Conservation (phyloP, 2,113 vertebrate genomes). For the Pipa parva region DNA sequence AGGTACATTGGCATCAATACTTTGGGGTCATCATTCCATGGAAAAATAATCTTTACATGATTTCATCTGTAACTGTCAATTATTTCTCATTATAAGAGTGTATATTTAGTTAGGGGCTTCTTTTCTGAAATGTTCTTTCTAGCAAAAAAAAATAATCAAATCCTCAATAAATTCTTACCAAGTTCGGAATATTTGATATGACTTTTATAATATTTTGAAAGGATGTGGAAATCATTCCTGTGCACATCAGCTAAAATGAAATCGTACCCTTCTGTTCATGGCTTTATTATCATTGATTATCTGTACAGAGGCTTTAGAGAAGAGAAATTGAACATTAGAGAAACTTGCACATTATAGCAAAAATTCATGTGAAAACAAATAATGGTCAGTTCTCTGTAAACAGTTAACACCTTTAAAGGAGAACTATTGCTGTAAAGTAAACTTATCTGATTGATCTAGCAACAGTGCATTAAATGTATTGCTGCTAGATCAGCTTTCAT, state of each 20-base stretch:
- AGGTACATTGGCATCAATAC: constrained; percentile 16
- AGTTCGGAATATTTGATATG: background rate
- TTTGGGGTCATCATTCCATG: constrained; percentile 4
- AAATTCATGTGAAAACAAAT: background rate
- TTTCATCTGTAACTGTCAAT: constrained; percentile 20
- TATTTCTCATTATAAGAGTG: background rate
- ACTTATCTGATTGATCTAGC: too few relatives aligned
- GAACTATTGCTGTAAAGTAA: too few relatives aligned
- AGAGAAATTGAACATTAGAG: background rate
- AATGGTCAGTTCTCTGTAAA: background rate
- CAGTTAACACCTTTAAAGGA: background rate
- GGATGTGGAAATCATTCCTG: background rate
- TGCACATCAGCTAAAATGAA: constrained; percentile 11
- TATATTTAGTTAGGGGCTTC: background rate
- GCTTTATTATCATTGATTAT: constrained; percentile 19
- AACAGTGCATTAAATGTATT: too few relatives aligned
- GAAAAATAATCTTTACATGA: constrained; percentile 19
- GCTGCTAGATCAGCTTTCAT: too few relatives aligned
- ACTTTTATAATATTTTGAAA: constrained; percentile 20
- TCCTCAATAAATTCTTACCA: background rate
- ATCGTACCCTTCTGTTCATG: background rate
- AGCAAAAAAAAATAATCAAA: background rate
- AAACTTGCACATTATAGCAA: background rate
- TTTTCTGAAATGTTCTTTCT: background rate
- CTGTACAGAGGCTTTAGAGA: background rate